Base-by-base conservation (phyloP, 2,888 invertebrate species). In the Sisyra nigra region DNA sequence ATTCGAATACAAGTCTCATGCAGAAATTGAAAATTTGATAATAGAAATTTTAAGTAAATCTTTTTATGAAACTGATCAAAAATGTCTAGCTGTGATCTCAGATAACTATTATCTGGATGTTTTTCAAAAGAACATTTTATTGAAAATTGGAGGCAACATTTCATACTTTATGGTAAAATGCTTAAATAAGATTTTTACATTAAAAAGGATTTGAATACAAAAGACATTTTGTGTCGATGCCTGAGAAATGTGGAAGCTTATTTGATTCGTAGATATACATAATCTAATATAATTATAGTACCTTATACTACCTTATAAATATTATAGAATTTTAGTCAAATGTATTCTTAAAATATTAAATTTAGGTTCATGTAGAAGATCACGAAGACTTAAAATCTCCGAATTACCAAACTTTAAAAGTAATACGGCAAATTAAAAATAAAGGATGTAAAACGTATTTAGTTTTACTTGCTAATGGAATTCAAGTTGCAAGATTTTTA, bases 391-490 rank as follows among this genome's bases (percentile, higher is more conserved):
- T 81, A 1, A 52, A 72, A 3, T 67, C 73, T 1, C 81, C 81
- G 0, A 68, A 71, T 49, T 72, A 66, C 49, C 59, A 67, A 29
- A 74, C 75, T 0, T 55, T 77, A 48, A 65, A 70, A 46, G 63
- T 73, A 1, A 54, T 82, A 44, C 55, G 67, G 19, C 66, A 68
- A 50, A 69, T 74, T 4, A 72, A 72, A 52, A 66, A 65, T 46
- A 70, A 73, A 41, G 76, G 79, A 15, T 87, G 87, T 55, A 74
- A 77, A 51, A 62, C 75, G 3, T 81, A 84, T 53, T 59, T 84
- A 24, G 72, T 86, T 46, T 65, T 85, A 8, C 59, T 85, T 15
- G 65, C 81, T 0, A 85, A 85, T 59, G 85, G 78, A 1, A 55
- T 74, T 40, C 80, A 86, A 65, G 66, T 73, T 1, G 62, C 72